Base-by-base conservation (phyloP, 23 tunicate species). In the Phallusia fumigata region DNA sequence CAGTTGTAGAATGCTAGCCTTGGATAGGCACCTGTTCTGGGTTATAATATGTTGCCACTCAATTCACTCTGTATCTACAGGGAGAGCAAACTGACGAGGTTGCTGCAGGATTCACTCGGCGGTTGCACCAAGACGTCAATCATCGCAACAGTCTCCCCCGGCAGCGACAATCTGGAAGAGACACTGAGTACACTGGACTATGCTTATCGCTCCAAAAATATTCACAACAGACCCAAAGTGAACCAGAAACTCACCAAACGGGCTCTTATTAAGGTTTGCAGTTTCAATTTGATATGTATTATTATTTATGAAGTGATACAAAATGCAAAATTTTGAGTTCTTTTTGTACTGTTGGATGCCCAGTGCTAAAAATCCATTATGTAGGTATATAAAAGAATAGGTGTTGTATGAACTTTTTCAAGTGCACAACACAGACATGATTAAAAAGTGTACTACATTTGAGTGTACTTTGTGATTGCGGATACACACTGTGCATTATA, bases 91-190 rank as follows among this genome's bases (percentile, higher is more conserved):
- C 85, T 95, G 65, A 95, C 99, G 0, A 65, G 99, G 2, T 75
- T 95, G 30, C 81, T 95, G 31, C 99, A 95, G 76, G 99, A 95
- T 79, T 95, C 99, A 0, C 84, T 95, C 18, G 99, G 99, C 0
- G 99, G 99, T 31, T 40, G 89, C 0, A 95, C 99, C 10, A 95
- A 95, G 64, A 95, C 99, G 0, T 95, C 95, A 8, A 95, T 95
- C 76, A 95, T 95, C 34, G 95, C 99, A 0, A 95, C 99, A 0
- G 84, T 95, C 0, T 87, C 95, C 0, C 99, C 99, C 18, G 99
- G 95, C 24, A 76, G 88, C 19, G 89, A 87, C 73, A 89, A 87
- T 72, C 80, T 89, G 0, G 99, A 95, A 36, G 99, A 95, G 72
- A 90, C 99, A 16, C 33, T 95, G 53, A 90, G 91, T 34, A 95